These are phyloP conservation scores for Eledona agricola DNA, from an alignment of 2,888 invertebrate genomes.

Conservation along the genomic window DNA sequence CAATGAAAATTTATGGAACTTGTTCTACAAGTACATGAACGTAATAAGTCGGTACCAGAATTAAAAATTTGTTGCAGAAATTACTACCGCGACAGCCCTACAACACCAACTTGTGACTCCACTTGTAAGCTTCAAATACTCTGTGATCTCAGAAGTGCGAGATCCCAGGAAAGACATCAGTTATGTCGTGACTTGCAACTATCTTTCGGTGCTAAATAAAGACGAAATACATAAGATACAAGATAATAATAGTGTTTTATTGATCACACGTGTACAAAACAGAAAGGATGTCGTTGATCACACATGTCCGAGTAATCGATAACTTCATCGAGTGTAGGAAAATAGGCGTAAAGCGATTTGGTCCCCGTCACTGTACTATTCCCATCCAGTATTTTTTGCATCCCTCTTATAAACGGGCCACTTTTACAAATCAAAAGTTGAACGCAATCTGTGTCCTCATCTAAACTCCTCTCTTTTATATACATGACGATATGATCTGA, in stretches of 20 bases:
- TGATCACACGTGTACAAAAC: slow-evolving; percentile 41
- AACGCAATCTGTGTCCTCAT: slow-evolving; percentile 74
- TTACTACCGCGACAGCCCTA: slow-evolving; percentile 89
- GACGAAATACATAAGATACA: neutral
- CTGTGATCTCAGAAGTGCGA: slow-evolving; percentile 86
- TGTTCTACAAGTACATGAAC: slow-evolving; percentile 92
- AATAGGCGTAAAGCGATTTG: slow-evolving; percentile 68
- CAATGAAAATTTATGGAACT: slow-evolving; percentile 83
- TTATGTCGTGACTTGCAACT: slow-evolving; percentile 80
- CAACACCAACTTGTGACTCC: slow-evolving; percentile 75
- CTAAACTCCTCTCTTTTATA: slow-evolving; percentile 66
- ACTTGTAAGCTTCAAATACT: slow-evolving; percentile 85
- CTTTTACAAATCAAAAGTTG: slow-evolving; percentile 79
- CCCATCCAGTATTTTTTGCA: slow-evolving; percentile 73
- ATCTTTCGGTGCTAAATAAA: slow-evolving; percentile 36
- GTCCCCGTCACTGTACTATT: slow-evolving; percentile 48
- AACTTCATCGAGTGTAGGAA: slow-evolving; percentile 71
- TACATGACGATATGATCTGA: slow-evolving; percentile 70
- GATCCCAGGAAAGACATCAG: slow-evolving; percentile 82
- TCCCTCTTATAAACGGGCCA: slow-evolving; percentile 78
- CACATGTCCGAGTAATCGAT: slow-evolving; percentile 69
- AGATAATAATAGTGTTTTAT: slow-evolving; percentile 8
- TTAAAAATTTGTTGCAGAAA: slow-evolving; percentile 72
- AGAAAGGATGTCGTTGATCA: slow-evolving; percentile 67
- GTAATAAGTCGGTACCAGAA: no score